phyloP scores from a whole-genome alignment of 2,888 invertebrate genomes.

The Thymelicus acteon region DNA sequence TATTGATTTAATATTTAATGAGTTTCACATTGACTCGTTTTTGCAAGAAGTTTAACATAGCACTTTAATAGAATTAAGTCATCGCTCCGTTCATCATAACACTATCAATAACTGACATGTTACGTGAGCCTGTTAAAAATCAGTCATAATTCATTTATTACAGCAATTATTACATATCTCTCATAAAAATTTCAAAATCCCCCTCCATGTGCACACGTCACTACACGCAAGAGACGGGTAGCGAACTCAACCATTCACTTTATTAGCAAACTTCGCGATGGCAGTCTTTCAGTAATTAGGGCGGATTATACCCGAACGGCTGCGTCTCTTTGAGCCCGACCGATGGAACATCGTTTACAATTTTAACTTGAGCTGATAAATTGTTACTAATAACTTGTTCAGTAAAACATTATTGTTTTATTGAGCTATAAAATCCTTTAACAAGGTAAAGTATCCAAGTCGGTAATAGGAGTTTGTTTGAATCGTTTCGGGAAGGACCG shows the following conservation, averaged over 20 bases:
- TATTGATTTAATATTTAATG: no score
- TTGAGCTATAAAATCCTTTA: neutral
- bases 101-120: no score
- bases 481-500: no score
- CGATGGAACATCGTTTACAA: slow-evolving; percentile 27
- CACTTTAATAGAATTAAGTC: no score
- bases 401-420: neutral
- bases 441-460: no score
- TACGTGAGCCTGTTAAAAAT: no score
- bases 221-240: slow-evolving; percentile 29
- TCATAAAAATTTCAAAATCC: slow-evolving; percentile 5
- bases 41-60: no score
- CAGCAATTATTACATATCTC: slow-evolving; percentile 4
- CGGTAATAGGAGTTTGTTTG: no score
- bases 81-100: no score
- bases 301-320: slow-evolving; percentile 74
- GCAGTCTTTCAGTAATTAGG: slow-evolving; percentile 79
- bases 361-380: slow-evolving; percentile 24
- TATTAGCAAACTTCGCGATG: slow-evolving; percentile 79
- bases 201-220: slow-evolving; percentile 25
- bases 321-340: slow-evolving; percentile 51
- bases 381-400: slow-evolving; percentile 7
- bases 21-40: no score
- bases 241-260: slow-evolving; percentile 73
- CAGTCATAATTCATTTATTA: neutral